Evolutionary conservation across 2,113 vertebrate species (phyloP).

Genomic region (Cyanocitta stelleri): DNA sequence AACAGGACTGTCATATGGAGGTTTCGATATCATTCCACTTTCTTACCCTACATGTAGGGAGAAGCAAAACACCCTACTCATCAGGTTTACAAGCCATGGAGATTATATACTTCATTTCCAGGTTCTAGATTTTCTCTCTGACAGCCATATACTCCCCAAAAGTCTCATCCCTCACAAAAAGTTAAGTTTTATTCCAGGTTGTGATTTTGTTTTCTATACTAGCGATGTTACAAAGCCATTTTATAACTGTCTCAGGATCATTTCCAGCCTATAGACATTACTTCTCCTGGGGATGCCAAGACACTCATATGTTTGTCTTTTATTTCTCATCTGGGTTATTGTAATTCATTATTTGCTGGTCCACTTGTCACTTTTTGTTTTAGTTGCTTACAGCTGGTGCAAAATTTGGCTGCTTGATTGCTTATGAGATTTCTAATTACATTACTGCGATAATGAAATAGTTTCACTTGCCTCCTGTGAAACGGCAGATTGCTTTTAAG

Average conservation of each 20-base stretch:
- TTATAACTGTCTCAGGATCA: constrained; percentile 44
- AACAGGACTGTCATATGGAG: neutral
- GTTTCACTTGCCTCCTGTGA: constrained; percentile 29
- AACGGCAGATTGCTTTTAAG: constrained; percentile 4
- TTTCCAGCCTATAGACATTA: constrained; percentile 34
- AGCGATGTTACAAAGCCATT: constrained; percentile 44
- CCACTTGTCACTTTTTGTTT: constrained; percentile 63
- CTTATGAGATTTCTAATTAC: constrained; percentile 57
- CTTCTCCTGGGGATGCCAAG: constrained; percentile 36
- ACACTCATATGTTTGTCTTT: constrained; percentile 11
- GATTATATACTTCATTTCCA: neutral
- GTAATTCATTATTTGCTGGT: constrained; percentile 60
- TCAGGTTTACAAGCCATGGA: neutral
- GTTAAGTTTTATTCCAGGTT: constrained; percentile 5
- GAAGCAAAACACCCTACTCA: neutral
- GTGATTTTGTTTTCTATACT: constrained; percentile 53
- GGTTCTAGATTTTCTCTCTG: constrained; percentile 30
- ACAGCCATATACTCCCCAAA: neutral
- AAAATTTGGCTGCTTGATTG: constrained; percentile 48
- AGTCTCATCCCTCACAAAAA: constrained; percentile 18
- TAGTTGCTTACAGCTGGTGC: constrained; percentile 33
- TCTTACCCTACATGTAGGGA: neutral
- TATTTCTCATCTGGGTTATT: constrained; percentile 59
- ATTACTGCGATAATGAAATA: constrained; percentile 34
- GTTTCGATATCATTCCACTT: constrained; percentile 20